phyloP scores from a whole-genome alignment of 1,140 invertebrate genomes.

The Lamellibrachia luymesi region DNA sequence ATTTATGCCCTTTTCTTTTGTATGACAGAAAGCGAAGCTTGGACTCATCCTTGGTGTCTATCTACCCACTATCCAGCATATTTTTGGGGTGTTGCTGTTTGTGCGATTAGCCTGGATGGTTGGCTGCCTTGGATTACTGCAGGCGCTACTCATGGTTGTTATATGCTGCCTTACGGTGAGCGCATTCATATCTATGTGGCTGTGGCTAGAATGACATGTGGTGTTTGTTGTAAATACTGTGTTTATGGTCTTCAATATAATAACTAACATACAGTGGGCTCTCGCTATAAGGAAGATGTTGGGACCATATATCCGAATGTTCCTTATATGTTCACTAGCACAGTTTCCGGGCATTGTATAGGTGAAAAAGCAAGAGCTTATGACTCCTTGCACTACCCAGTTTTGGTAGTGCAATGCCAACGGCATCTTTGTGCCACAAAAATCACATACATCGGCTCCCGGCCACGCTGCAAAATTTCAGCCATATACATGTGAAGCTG shows the following conservation, averaged over 20 bases:
- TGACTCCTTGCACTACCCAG: no score
- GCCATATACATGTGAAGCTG: no score
- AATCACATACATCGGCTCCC: no score
- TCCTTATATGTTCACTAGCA: no score
- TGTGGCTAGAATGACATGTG: neutral
- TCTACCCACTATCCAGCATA: constrained; percentile 98
- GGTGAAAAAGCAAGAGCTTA: no score
- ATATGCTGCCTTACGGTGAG: constrained; percentile 84
- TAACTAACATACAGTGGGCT: neutral
- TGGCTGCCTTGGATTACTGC: constrained; percentile 90
- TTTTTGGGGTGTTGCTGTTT: constrained; percentile 94
- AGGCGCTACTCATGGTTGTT: constrained; percentile 92
- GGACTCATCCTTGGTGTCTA: constrained; percentile 97
- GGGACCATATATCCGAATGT: no score
- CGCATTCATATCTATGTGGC: constrained; percentile 28
- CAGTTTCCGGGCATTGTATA: no score
- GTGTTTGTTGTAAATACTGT: neutral
- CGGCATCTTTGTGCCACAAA: no score
- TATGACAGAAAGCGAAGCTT: constrained; percentile 63
- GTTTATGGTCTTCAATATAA: neutral
- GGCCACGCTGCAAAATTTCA: no score
- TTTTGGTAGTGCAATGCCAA: no score
- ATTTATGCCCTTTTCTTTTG: neutral
- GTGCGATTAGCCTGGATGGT: constrained; percentile 99
- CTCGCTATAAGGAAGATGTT: no score